These are phyloP conservation scores for Collichthys lucidus DNA, from an alignment of 2,113 vertebrate genomes.

Conservation along the genomic window DNA sequence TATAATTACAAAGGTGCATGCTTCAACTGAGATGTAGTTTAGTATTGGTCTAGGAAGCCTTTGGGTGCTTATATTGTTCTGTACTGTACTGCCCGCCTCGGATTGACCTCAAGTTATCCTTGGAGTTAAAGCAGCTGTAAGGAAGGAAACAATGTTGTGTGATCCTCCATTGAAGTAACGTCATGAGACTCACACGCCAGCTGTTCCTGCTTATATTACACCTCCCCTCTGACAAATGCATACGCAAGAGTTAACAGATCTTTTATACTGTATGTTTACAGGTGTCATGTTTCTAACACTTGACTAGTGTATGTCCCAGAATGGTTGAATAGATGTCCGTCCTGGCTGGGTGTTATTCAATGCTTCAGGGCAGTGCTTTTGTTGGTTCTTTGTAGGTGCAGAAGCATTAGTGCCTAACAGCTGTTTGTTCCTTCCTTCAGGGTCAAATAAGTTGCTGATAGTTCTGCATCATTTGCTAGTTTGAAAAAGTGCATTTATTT, in stretches of 20 bases:
- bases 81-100: background rate
- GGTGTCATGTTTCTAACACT: constrained; percentile 47
- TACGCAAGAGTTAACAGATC: constrained; percentile 31
- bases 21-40: background rate
- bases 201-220: constrained; percentile 53
- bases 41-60: background rate
- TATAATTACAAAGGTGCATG: background rate
- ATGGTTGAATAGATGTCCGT: constrained; percentile 22
- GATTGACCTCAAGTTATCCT: constrained; percentile 29
- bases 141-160: constrained; percentile 17
- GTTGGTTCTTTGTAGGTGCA: background rate
- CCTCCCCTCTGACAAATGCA: constrained; percentile 22
- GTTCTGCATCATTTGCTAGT: background rate
- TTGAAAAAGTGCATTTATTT: background rate
- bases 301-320: background rate
- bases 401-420: background rate
- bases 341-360: constrained; percentile 19
- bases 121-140: constrained; percentile 36
- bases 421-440: constrained; percentile 5
- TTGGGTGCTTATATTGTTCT: background rate
- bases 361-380: background rate
- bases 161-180: constrained; percentile 48
- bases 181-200: constrained; percentile 52
- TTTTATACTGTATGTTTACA: constrained; percentile 38
- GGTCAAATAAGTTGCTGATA: background rate